A percentile compares a stretch with the other conserved stretches of the same genome.
phyloP scores from a whole-genome alignment of 2,888 invertebrate genomes.

The Melanchra persicariae region DNA sequence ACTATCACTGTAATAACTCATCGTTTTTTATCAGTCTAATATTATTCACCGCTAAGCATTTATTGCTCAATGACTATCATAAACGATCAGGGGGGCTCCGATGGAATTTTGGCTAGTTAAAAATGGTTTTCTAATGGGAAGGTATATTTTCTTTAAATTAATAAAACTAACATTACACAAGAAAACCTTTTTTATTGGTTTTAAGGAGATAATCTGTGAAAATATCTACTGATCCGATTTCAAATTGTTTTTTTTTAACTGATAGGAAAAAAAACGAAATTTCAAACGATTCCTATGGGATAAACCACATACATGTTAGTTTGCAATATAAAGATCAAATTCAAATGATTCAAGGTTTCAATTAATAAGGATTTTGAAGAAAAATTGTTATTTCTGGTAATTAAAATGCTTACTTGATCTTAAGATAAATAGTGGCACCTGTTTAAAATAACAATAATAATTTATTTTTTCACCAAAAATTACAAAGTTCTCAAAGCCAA shows the following conservation, averaged over 20 bases:
- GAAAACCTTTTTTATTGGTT: too few relatives aligned
- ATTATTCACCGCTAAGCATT: not conserved
- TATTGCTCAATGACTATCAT: not conserved
- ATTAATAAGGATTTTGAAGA: not conserved
- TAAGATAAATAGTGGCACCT: not conserved
- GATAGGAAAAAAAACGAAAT: not conserved
- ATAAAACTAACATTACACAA: too few relatives aligned
- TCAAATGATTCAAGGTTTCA: not conserved
- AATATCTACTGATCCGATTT: not conserved
- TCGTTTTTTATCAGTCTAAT: not conserved
- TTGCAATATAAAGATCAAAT: not conserved
- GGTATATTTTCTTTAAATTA: too few relatives aligned
- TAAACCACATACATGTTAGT: not conserved
- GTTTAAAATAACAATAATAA: too few relatives aligned
- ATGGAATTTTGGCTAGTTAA: not conserved
- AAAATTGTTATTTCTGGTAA: not conserved
- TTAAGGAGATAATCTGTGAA: not conserved
- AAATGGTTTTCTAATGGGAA: too few relatives aligned
- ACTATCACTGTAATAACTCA: constrained; percentile 6
- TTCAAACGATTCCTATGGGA: not conserved
- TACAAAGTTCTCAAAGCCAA: too few relatives aligned
- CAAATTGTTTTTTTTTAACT: too few relatives aligned
- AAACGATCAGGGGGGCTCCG: not conserved
- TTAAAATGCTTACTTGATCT: not conserved
- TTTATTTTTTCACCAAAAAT: too few relatives aligned